phyloP scores from a whole-genome alignment of 1,140 invertebrate species.

The Tetraneura akinire region DNA sequence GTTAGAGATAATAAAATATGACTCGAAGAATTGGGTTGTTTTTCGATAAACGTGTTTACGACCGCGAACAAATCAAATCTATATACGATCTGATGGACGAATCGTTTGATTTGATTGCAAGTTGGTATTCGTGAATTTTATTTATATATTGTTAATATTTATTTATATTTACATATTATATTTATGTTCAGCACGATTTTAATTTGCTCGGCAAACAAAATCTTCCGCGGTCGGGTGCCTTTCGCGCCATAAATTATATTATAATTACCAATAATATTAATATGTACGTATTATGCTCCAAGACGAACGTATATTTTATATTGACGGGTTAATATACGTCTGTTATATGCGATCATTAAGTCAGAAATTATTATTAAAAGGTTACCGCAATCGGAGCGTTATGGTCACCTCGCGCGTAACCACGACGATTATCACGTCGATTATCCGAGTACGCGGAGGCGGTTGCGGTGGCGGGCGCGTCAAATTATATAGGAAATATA shows the following conservation, averaged over 20 bases:
- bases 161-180: too few relatives aligned
- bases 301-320: background rate
- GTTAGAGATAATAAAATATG: too few relatives aligned
- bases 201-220: background rate
- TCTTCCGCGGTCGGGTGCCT: background rate
- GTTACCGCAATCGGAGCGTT: constrained; percentile 1
- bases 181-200: background rate
- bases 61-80: too few relatives aligned
- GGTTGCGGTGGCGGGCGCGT: background rate
- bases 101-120: too few relatives aligned
- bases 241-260: constrained; percentile 25
- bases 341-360: background rate
- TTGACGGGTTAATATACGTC: background rate
- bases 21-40: too few relatives aligned
- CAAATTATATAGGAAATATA: background rate
- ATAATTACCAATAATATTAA: background rate
- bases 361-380: constrained; percentile 22
- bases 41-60: too few relatives aligned
- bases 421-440: background rate
- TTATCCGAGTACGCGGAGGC: background rate
- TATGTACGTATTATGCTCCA: background rate
- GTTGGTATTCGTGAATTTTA: too few relatives aligned
- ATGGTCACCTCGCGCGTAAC: background rate
- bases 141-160: too few relatives aligned
- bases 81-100: too few relatives aligned